Base-by-base conservation (phyloP, 2,888 invertebrate species). In the Incurvaria masculella region DNA sequence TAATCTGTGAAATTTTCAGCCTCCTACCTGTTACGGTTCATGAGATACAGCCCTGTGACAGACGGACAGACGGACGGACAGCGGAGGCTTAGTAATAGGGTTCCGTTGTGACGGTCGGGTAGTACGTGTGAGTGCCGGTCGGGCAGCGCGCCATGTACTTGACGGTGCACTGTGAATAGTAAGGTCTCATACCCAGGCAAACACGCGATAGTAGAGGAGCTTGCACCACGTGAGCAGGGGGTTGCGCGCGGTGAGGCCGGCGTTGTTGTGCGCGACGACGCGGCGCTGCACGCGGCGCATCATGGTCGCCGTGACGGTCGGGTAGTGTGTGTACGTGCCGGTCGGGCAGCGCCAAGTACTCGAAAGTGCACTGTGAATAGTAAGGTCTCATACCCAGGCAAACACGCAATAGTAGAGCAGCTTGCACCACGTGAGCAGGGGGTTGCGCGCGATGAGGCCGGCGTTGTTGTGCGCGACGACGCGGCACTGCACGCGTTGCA, bases 271-370 rank as follows among this genome's bases (percentile, higher is more conserved):
- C 0, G 89, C 72, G 5, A 81, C 73, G 38, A 84, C 75, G 45
- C 92, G 81, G 46, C 82, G 83, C 46, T 89, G 83, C 1, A 97
- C 93, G 50, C 89, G 81, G 14, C 82, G 81, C 57, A 95, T 78
- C 97, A 98, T 97, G 61, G 97, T 95, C 0, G 86, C 85, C 23
- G 95, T 97, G 54, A 99, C 91, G 0, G 91, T 92, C 0, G 99
- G 99, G 72, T 97, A 99, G 76, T 99, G 99, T 0, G 94, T 88
- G 65, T 99, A 99, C 58, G 89, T 89, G 1, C 86, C 93, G 2
- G 94, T 89, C 39, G 83, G 83, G 56, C 93, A 91, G 14, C 85
- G 90, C 95, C 46, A 98, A 68, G 66, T 87, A 92, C 46, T 88
- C 88, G 76, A 99, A 99, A n/a, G n/a, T n/a, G n/a, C n/a, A n/a